Base-by-base conservation (phyloP, 1,140 invertebrate species). In the Brachystomella parvula region DNA sequence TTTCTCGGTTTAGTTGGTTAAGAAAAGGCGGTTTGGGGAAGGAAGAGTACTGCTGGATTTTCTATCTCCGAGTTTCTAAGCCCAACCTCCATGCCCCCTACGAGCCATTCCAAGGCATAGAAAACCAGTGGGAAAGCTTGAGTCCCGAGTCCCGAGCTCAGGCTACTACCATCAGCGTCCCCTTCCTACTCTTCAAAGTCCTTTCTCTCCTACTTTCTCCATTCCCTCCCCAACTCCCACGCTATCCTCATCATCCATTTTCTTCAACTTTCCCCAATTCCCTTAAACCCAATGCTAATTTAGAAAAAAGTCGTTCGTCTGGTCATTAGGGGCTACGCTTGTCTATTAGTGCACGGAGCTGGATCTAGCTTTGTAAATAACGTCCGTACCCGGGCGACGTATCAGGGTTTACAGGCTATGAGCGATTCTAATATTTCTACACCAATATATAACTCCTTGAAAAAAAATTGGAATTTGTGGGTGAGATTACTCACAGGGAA, bases 1-100 rank as follows among this genome's bases (percentile, higher is more conserved):
- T 73, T 67, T 70, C 68, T 70, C 68, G 68, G 68, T 70, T 70
- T 70, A 70, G 68, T 61, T 62, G 21, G 15, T 60, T 60, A 30
- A 60, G 29, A 29, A 32, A 62, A 26, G 21, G 26, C 3, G 21
- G 15, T 21, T 15, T 15, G 2, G 30, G 33, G 19, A 12, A 19
- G n/a, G n/a, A n/a, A n/a, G n/a, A n/a, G 3, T 3, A 6, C 15
- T 35, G 3, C 9, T 26, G 21, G n/a, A 31, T 26, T 26, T 12
- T 28, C 53, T 6, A 15, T 19, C 12, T n/a, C 26, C 24, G 60
- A 62, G 28, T 24, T 29, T 24, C 12, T 3, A 62, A 62, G 60
- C 60, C 60, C 60, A 35, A 32, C 60, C 60, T 62, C 31, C 60
- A 2, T 44, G 17, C 60, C 35, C 60, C 33, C 33, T 62, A n/a